Evolutionary conservation across 2,113 vertebrate genomes (phyloP).

Genomic region (Pachyramphus minor): DNA sequence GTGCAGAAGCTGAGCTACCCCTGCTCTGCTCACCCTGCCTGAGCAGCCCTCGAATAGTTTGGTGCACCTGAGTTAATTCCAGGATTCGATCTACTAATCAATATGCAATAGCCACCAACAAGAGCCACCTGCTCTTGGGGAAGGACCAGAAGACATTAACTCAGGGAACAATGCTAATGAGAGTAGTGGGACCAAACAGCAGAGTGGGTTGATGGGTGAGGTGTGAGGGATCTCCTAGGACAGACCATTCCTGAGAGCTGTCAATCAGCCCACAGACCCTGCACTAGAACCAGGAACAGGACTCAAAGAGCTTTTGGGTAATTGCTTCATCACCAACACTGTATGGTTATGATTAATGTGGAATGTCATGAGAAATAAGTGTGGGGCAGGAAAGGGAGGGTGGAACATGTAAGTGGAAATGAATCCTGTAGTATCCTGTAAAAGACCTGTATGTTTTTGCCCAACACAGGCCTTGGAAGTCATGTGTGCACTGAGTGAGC

Average conservation of each 20-base stretch:
- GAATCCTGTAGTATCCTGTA: not conserved
- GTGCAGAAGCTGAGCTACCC: not conserved
- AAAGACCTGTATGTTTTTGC: not conserved
- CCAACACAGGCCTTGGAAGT: not conserved
- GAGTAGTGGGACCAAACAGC: not conserved
- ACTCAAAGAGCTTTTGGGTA: not conserved
- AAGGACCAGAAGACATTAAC: not conserved
- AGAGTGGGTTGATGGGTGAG: not conserved
- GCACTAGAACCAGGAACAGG: not conserved
- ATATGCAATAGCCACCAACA: not conserved
- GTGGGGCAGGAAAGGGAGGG: not conserved
- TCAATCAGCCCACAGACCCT: not conserved
- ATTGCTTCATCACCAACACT: not conserved
- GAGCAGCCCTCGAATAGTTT: not conserved
- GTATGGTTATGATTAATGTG: not conserved
- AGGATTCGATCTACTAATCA: not conserved
- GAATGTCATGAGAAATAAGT: not conserved
- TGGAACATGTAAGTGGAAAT: fast-evolving
- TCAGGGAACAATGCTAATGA: not conserved
- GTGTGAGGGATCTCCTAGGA: not conserved
- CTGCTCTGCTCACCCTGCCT: not conserved
- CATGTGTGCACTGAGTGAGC: not conserved
- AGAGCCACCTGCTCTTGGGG: not conserved
- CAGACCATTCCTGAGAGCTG: not conserved
- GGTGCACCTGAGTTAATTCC: not conserved